Conservation (phyloP, 2,888 invertebrate species). For the Dryobota labecula region DNA sequence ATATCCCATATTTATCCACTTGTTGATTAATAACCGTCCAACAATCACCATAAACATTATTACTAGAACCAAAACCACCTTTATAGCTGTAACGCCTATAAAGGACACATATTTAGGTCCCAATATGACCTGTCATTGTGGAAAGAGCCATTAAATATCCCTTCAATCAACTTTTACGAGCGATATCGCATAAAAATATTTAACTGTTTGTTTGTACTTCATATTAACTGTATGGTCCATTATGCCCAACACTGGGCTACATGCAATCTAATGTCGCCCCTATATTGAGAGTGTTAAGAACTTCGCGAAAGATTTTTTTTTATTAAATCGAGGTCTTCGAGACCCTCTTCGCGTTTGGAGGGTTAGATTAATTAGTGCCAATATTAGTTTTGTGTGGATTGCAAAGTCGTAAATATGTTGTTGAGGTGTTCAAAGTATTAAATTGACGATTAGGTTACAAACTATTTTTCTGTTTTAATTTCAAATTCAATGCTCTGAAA, state of each 20-base stretch:
- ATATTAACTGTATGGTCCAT: conserved; percentile 83
- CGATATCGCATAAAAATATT: conserved; percentile 88
- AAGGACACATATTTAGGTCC: conserved; percentile 69
- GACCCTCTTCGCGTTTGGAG: conserved; percentile 64
- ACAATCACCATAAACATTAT: conserved; percentile 53
- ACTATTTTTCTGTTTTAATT: no score
- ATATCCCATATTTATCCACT: conserved; percentile 5
- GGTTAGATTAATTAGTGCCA: conserved; percentile 79
- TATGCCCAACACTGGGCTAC: conserved; percentile 59
- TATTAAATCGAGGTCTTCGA: conserved; percentile 46
- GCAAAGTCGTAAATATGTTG: conserved; percentile 67
- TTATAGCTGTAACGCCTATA: conserved; percentile 63
- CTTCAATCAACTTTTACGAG: conserved; percentile 89
- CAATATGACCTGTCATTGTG: conserved; percentile 79
- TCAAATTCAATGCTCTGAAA: no score
- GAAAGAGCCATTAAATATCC: conserved; percentile 77
- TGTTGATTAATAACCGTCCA: conserved; percentile 12
- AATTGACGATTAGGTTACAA: conserved; percentile 14
- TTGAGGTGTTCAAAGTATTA: conserved; percentile 19
- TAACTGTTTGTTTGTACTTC: conserved; percentile 88
- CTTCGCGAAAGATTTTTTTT: conserved; percentile 48
- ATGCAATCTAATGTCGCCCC: conserved; percentile 64
- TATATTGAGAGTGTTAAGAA: conserved; percentile 62
- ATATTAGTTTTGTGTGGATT: conserved; percentile 76
- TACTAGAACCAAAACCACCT: conserved; percentile 50